These are phyloP conservation scores for Acanthochromis polyacanthus DNA, from an alignment of 2,113 vertebrate species.

Conservation along the genomic window DNA sequence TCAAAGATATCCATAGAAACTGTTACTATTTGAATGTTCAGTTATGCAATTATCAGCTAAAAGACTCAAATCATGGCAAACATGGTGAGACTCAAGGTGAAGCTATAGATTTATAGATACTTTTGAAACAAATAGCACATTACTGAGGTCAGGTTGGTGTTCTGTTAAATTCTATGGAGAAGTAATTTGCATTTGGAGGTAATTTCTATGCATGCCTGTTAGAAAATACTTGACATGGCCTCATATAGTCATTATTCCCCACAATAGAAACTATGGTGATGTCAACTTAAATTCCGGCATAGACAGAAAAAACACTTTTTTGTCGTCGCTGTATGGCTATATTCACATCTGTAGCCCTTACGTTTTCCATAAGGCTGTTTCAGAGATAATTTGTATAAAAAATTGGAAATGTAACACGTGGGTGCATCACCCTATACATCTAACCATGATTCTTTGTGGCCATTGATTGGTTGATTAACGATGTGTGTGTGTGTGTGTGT, in stretches of 20 bases:
- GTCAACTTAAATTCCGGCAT: constrained; percentile 1
- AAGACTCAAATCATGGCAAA: neutral
- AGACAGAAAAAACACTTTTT: neutral
- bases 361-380: neutral
- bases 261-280: neutral
- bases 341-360: neutral
- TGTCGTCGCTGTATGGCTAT: neutral
- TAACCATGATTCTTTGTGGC: neutral
- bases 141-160: neutral
- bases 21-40: neutral
- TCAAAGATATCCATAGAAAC: constrained; percentile 47
- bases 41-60: constrained; percentile 5
- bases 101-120: neutral
- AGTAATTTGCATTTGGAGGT: no score
- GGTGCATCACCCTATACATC: neutral
- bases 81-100: neutral
- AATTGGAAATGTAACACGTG: neutral
- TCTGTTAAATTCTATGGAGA: neutral
- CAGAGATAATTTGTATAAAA: constrained; percentile 22
- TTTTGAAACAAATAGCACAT: neutral
- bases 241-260: neutral
- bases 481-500: neutral
- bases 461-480: no score
- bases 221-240: neutral
- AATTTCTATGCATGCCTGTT: constrained; percentile 4